These are phyloP conservation scores for Ceratitis capitata DNA, from an alignment of 1,140 invertebrate genomes.

Conservation along the genomic window DNA sequence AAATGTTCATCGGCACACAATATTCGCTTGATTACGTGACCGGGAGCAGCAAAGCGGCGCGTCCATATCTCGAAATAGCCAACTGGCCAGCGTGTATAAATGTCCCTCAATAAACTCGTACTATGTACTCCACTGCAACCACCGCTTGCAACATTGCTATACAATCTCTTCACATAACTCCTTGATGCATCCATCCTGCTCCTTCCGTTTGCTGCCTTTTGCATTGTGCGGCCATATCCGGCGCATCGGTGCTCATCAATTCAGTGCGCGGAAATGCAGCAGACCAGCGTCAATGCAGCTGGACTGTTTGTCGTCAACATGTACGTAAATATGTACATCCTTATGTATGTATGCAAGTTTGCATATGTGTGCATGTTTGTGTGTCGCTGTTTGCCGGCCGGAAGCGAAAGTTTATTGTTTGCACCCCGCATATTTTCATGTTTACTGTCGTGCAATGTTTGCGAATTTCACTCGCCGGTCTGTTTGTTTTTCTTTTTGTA, in stretches of 20 bases:
- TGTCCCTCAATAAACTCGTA: too few species aligned
- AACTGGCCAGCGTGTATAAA: not conserved
- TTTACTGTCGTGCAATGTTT: slow-evolving; percentile 23
- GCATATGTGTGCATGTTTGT: not conserved
- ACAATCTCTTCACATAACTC: not conserved
- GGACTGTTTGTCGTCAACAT: not conserved
- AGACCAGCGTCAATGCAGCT: slow-evolving; percentile 1
- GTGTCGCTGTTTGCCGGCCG: not conserved
- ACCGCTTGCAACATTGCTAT: not conserved
- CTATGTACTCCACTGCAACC: too few species aligned
- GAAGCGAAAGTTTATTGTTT: slow-evolving; percentile 37
- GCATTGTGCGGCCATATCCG: slow-evolving; percentile 23
- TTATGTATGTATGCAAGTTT: not conserved
- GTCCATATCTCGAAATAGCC: not conserved
- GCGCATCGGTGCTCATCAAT: slow-evolving; percentile 23
- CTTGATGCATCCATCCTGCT: not conserved
- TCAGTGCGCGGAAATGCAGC: slow-evolving; percentile 17
- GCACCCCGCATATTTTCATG: slow-evolving; percentile 30
- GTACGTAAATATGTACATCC: not conserved
- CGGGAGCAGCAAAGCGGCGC: not conserved
- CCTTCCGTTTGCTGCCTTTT: not conserved
- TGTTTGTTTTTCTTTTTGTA: too few species aligned
- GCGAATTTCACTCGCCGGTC: not conserved
- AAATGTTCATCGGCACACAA: not conserved
- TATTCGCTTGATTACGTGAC: not conserved